These are phyloP conservation scores for Callocephalon fimbriatum DNA, from an alignment of 2,113 vertebrate genomes.

Conservation along the genomic window DNA sequence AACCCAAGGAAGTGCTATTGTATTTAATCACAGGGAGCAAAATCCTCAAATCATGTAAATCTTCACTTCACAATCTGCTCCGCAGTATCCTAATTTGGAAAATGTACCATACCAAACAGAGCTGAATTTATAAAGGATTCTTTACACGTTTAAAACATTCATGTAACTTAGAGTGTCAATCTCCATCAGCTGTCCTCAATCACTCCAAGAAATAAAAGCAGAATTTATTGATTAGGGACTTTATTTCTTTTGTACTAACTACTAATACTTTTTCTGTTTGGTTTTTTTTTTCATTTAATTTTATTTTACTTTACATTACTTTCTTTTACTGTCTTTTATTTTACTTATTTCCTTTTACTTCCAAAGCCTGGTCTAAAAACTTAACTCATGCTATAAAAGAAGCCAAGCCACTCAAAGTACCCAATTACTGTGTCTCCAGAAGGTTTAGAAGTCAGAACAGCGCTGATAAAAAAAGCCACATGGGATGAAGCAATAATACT, in stretches of 20 bases:
- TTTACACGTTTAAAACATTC: conserved; percentile 29
- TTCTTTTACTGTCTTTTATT: neutral
- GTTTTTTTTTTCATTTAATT: neutral
- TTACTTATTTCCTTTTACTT: neutral
- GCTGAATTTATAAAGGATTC: conserved; percentile 42
- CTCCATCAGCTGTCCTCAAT: conserved; percentile 32
- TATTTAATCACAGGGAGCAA: conserved; percentile 37
- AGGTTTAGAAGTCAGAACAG: conserved; percentile 24
- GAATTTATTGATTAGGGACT: neutral
- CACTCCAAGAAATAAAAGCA: neutral
- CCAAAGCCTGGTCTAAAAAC: neutral
- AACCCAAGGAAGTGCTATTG: conserved; percentile 7
- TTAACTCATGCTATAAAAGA: neutral
- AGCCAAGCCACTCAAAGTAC: neutral
- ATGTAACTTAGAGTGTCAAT: conserved; percentile 5
- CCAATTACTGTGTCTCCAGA: neutral
- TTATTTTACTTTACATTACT: neutral
- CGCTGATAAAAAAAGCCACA: conserved; percentile 29
- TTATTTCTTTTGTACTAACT: neutral
- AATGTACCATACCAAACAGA: conserved; percentile 21
- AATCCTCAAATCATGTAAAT: conserved; percentile 58
- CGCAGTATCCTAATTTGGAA: neutral
- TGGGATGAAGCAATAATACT: conserved; percentile 36
- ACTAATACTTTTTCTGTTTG: neutral
- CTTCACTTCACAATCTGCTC: conserved; percentile 39